These are phyloP conservation scores for Branchipolynoe longqiensis DNA, from an alignment of 2,888 invertebrate genomes.

Conservation along the genomic window DNA sequence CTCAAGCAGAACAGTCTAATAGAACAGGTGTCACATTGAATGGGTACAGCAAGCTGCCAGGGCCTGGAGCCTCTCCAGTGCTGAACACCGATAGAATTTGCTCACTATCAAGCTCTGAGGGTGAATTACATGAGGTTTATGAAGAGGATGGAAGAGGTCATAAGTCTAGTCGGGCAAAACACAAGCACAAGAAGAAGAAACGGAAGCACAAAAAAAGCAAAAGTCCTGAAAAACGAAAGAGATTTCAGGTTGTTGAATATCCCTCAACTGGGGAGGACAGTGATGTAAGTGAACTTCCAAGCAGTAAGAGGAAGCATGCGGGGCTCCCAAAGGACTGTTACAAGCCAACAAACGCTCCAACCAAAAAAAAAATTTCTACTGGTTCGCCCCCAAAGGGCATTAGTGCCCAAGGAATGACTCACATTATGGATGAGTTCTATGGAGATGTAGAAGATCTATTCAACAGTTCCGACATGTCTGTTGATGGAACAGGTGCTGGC, in stretches of 20 bases:
- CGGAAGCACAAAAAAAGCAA: conserved; percentile 32
- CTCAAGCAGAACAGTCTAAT: conserved; percentile 23
- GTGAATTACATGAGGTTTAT: not conserved
- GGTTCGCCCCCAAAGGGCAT: conserved; percentile 6
- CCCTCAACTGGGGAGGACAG: conserved; percentile 1
- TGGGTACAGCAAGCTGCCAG: not conserved
- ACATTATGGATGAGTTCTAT: conserved; percentile 52
- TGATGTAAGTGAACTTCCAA: conserved; percentile 3
- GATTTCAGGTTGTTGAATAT: not conserved
- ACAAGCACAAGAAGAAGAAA: conserved; percentile 51
- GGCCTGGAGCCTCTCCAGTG: not conserved
- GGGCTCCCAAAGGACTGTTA: conserved; percentile 33
- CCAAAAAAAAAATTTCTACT: conserved; percentile 22
- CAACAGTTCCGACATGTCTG: conserved; percentile 8
- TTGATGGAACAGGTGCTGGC: not conserved
- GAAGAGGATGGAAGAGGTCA: not conserved
- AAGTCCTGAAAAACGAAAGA: conserved; percentile 40
- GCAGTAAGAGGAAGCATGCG: not conserved
- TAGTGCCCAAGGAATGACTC: conserved; percentile 7
- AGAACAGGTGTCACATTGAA: not conserved
- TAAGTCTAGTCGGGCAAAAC: not conserved
- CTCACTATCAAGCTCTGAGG: not conserved
- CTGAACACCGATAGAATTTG: not conserved
- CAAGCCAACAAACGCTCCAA: not conserved
- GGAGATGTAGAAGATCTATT: conserved; percentile 28